Conservation (phyloP, 2,113 vertebrate genomes). For the Lipophrys pholis region DNA sequence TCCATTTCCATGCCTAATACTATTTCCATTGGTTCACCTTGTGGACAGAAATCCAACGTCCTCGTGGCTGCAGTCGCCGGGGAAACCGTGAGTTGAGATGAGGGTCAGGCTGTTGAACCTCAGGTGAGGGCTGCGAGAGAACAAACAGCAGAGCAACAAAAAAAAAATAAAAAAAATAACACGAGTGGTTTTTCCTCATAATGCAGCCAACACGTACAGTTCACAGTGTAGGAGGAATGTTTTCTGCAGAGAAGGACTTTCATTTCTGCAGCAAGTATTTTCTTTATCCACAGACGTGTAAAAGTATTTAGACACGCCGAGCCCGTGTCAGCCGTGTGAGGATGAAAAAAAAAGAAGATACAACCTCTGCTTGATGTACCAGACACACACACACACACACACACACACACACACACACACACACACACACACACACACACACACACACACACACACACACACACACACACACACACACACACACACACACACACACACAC, state of each 20-base stretch:
- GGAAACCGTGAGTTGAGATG: conserved; percentile 90
- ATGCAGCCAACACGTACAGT: not conserved
- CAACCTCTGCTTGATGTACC: no score
- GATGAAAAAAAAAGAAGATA: not conserved
- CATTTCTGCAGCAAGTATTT: not conserved
- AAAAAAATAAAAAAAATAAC: not conserved
- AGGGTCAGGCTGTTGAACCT: conserved; percentile 93
- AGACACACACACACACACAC: not conserved
- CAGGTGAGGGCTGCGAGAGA: conserved; percentile 86
- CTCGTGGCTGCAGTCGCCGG: conserved; percentile 69
- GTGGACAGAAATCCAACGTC: conserved; percentile 87
- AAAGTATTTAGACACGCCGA: not conserved
- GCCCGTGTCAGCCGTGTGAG: not conserved
- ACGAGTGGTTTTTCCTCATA: conserved; percentile 7
- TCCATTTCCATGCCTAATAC: not conserved
- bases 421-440: no score
- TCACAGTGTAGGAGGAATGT: not conserved
- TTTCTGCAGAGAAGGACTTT: conserved; percentile 2
- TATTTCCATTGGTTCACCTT: conserved; percentile 80
- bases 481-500: not conserved
- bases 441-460: not conserved
- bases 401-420: not conserved
- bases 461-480: not conserved
- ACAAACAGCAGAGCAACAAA: conserved; percentile 17
- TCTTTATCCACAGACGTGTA: not conserved